Evolutionary conservation across 2,113 vertebrate genomes (phyloP).

Genomic region (Psilopogon haemacephalus): DNA sequence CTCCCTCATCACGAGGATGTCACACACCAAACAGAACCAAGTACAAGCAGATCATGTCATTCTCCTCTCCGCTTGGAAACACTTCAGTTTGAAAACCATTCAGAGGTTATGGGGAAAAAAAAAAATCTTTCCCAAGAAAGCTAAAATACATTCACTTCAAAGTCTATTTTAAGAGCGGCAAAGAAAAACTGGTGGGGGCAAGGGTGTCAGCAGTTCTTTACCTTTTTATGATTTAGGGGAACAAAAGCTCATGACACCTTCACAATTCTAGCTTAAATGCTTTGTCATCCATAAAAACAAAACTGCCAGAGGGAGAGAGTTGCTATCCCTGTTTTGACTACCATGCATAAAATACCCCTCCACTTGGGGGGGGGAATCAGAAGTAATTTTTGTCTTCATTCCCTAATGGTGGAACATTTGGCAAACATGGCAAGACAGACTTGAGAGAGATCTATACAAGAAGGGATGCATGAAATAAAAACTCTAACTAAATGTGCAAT

Average conservation of each 20-base stretch:
- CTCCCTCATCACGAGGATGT: background rate
- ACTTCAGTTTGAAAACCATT: background rate
- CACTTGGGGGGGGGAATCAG: too few relatives aligned
- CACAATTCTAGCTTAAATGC: background rate
- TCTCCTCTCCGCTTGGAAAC: background rate
- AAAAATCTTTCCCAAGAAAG: background rate
- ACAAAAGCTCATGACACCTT: background rate
- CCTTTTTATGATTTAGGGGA: background rate
- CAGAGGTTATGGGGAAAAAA: background rate
- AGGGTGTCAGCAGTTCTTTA: background rate
- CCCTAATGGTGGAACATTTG: background rate
- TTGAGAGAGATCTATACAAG: background rate
- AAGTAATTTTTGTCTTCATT: background rate
- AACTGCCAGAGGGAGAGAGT: background rate
- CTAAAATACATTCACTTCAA: background rate
- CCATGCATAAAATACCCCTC: background rate
- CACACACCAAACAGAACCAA: background rate
- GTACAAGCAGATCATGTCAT: background rate
- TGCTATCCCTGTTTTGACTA: background rate
- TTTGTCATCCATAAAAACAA: background rate
- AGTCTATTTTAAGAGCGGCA: conserved; percentile 9
- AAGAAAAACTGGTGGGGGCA: conserved; percentile 6
- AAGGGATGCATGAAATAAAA: background rate
- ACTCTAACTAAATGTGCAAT: background rate
- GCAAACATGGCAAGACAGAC: background rate